Conservation (phyloP, 2,113 vertebrate species). For the Axis porcinus region DNA sequence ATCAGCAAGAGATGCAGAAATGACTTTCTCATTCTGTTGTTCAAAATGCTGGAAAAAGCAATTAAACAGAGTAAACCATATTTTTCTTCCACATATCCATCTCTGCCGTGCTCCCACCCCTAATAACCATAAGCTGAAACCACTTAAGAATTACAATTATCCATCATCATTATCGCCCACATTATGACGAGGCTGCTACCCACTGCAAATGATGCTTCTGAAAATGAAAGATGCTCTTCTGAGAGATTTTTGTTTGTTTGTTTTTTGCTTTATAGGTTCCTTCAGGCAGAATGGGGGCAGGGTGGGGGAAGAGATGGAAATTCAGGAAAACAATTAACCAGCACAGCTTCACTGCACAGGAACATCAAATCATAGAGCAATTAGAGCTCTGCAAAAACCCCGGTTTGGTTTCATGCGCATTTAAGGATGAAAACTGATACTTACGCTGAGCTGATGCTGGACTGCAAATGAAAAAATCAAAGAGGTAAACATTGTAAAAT, state of each 20-base stretch:
- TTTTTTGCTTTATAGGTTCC: constrained; percentile 66
- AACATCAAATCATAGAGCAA: constrained; percentile 78
- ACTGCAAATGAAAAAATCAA: constrained; percentile 60
- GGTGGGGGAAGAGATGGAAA: constrained; percentile 54
- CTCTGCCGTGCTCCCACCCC: constrained; percentile 30
- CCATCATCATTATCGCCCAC: constrained; percentile 73
- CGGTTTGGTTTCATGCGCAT: constrained; percentile 73
- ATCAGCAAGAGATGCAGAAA: constrained; percentile 54
- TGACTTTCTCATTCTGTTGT: constrained; percentile 72
- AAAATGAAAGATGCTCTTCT: constrained; percentile 73
- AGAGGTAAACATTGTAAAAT: constrained; percentile 57
- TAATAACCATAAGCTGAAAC: constrained; percentile 68
- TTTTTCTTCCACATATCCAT: constrained; percentile 63
- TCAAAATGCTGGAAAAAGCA: constrained; percentile 58
- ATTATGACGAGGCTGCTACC: constrained; percentile 68
- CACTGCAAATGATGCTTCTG: constrained; percentile 61
- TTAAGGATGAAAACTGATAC: constrained; percentile 74
- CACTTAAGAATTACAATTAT: constrained; percentile 75
- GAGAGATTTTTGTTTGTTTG: constrained; percentile 52
- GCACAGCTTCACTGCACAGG: constrained; percentile 75
- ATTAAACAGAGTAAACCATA: constrained; percentile 66
- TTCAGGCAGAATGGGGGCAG: constrained; percentile 63
- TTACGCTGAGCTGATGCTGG: constrained; percentile 39
- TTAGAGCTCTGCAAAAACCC: constrained; percentile 59
- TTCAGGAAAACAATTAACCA: constrained; percentile 80